Conservation (phyloP, 2,113 vertebrate genomes). For the Ciconia maguari region DNA sequence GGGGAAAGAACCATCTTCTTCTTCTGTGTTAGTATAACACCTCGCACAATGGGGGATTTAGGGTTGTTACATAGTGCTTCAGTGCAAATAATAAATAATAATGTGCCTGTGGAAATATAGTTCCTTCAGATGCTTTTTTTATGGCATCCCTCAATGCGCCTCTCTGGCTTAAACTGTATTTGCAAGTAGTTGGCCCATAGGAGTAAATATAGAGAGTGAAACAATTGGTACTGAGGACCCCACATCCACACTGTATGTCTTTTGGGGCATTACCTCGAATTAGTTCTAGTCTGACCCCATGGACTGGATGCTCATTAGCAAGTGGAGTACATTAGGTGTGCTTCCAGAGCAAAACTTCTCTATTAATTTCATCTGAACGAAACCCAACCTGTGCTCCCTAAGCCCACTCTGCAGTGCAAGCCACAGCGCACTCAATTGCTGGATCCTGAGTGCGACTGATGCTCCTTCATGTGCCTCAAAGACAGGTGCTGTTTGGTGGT, state of each 20-base stretch:
- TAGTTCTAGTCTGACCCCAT: neutral
- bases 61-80: neutral
- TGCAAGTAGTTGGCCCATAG: neutral
- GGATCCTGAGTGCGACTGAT: neutral
- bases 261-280: neutral
- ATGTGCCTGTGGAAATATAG: neutral
- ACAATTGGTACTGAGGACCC: neutral
- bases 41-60: neutral
- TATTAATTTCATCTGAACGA: neutral
- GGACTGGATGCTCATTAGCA: neutral
- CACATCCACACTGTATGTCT: neutral
- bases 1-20: neutral
- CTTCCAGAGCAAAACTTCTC: neutral
- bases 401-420: neutral
- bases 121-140: neutral
- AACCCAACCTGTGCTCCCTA: neutral
- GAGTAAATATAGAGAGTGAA: neutral
- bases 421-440: neutral
- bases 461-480: neutral
- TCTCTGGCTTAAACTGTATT: neutral
- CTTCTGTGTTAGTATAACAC: neutral
- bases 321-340: neutral
- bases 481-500: neutral
- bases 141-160: neutral
- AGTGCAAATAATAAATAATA: neutral